Percentiles rank a stretch among this genome's conserved stretches.
Conservation (phyloP, 2,797 vertebrate genomes). For the Amphiprion clarkii region DNA sequence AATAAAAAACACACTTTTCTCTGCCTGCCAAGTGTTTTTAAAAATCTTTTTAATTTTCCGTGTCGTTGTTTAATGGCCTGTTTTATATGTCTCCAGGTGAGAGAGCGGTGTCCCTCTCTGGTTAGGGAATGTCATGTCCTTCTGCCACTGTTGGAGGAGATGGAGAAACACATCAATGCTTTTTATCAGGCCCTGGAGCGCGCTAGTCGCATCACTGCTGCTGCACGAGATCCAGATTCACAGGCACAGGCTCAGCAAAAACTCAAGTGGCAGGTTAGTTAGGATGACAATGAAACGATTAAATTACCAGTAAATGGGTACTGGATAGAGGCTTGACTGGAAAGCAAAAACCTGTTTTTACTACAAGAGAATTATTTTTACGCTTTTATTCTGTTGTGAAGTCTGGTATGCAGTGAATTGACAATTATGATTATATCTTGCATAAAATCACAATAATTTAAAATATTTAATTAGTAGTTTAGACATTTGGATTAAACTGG, state of each 20-base stretch:
- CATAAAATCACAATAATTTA: background rate
- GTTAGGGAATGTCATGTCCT: conserved; percentile 91
- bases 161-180: conserved; percentile 92
- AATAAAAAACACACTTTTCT: background rate
- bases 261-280: conserved; percentile 80
- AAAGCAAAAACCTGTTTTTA: background rate
- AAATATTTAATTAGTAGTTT: background rate
- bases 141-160: conserved; percentile 91
- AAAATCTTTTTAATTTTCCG: background rate
- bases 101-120: conserved; percentile 88
- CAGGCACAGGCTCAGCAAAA: conserved; percentile 71
- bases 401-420: background rate
- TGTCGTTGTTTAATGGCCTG: conserved; percentile 15
- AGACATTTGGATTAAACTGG: background rate
- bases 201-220: conserved; percentile 87
- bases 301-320: background rate
- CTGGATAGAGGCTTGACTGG: background rate
- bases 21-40: background rate
- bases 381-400: conserved; percentile 6
- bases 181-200: conserved; percentile 95
- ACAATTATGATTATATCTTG: background rate
- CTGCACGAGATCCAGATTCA: conserved; percentile 82
- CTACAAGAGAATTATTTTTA: background rate
- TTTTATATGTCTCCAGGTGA: conserved; percentile 84
- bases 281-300: background rate